Conservation (phyloP, 2,888 invertebrate species). For the Caradrina clavipalpis region DNA sequence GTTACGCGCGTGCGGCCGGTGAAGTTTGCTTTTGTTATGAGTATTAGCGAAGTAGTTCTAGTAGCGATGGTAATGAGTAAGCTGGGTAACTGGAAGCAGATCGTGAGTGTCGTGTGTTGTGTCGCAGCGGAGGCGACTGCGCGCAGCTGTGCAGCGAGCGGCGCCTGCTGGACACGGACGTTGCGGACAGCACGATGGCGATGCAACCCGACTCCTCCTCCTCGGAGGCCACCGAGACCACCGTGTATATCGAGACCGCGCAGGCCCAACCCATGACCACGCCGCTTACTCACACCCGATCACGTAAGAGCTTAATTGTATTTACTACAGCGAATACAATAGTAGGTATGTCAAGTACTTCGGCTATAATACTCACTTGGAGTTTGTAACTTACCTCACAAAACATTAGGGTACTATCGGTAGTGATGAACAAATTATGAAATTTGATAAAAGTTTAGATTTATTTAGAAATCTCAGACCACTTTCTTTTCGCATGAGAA, state of each 20-base stretch:
- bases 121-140: conserved; percentile 74
- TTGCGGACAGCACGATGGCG: background rate
- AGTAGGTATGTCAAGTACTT: too few species aligned
- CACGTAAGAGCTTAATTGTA: conserved; percentile 12
- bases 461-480: too few species aligned
- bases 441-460: too few species aligned
- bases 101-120: background rate
- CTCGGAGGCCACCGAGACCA: conserved; percentile 3
- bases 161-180: conserved; percentile 64
- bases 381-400: background rate
- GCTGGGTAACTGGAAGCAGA: background rate
- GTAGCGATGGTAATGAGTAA: background rate
- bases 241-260: conserved; percentile 5
- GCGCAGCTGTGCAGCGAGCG: conserved; percentile 74
- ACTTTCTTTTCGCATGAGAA: too few species aligned
- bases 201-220: conserved; percentile 12
- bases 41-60: background rate
- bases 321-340: too few species aligned
- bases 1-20: conserved; percentile 76
- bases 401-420: too few species aligned
- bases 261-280: conserved; percentile 1
- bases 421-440: too few species aligned
- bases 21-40: conserved; percentile 15
- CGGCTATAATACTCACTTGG: too few species aligned
- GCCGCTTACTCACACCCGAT: background rate